Evolutionary conservation across 2,888 invertebrate genomes (phyloP), one percentile per base, ranked within the genome.

Genomic region (Ectemnius continuus): DNA sequence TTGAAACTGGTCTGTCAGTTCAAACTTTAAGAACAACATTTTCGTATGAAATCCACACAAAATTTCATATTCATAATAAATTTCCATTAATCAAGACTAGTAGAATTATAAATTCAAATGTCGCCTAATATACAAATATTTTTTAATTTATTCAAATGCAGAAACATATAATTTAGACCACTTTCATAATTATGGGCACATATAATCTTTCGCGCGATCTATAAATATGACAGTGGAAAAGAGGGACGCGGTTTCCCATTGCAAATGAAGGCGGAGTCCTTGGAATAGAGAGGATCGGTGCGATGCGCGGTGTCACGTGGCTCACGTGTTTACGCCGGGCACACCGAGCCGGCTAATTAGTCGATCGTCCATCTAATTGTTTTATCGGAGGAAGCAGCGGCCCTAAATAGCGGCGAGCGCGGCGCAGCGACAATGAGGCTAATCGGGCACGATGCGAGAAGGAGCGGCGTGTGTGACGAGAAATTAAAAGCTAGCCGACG

Each of bases 331-430:
- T 77, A 67, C 76, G 67, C 28, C 59, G 69, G 16, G 72, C 72
- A 77, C 62, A 77, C 66, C 69, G 58, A 20, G 16, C 45, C 8
- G 52, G 61, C 63, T 77, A 76, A 77, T 77, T 76, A 77, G 70
- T 64, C 64, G 76, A 77, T 76, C 76, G 76, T 56, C 60, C 57
- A 67, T 76, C 73, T 73, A 76, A 76, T 77, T 76, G 77, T 77
- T 77, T 76, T 70, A 70, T 59, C 69, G 69, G 73, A 56, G 61
- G 69, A 23, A 23, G 23, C 23, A 23, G 69, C 36, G 65, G 66
- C 5, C 67, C 58, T 18, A 56, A 75, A 68, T 57, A 67, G 62
- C 75, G 65, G 74, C 70, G 71, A 65, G 71, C 63, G 52, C 48
- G 16, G 28, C 62, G 62, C 23, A 52, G 6, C 57, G 68, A 72